Conservation (phyloP, 2,113 vertebrate genomes). For the Microtus montanus region DNA sequence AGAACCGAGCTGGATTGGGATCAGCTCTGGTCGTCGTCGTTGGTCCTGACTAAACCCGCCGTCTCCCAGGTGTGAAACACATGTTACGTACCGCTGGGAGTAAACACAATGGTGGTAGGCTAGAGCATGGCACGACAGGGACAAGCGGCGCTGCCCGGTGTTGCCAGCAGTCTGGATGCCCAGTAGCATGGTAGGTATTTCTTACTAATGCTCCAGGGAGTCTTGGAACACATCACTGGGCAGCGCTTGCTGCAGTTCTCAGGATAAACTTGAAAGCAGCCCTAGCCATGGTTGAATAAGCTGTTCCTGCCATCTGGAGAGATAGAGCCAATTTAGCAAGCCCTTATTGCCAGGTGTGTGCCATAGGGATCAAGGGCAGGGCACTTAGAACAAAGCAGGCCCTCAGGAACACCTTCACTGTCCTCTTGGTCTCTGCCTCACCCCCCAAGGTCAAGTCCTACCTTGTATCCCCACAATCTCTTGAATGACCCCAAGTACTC, state of each 20-base stretch:
- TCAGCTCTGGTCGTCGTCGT: neutral
- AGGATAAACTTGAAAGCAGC: constrained; percentile 18
- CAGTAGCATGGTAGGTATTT: neutral
- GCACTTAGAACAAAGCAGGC: neutral
- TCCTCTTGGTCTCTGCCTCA: neutral
- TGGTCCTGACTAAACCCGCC: neutral
- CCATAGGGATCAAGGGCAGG: neutral
- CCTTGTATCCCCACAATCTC: neutral
- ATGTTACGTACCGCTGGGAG: neutral
- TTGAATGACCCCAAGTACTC: neutral
- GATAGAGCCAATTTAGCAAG: neutral
- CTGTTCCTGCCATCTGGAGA: neutral
- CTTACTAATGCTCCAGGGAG: neutral
- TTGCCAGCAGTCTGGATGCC: neutral
- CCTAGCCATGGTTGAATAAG: neutral
- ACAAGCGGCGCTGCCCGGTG: neutral
- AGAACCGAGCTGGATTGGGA: neutral
- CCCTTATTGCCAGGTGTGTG: neutral
- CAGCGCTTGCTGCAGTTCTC: neutral
- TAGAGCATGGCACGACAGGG: neutral
- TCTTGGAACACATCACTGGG: neutral
- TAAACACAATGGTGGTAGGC: neutral
- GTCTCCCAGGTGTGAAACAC: neutral
- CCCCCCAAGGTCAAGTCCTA: neutral
- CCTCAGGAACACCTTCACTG: neutral